Evolutionary conservation across 1,140 invertebrate genomes (phyloP).

Genomic region (Temnothorax longispinosus): DNA sequence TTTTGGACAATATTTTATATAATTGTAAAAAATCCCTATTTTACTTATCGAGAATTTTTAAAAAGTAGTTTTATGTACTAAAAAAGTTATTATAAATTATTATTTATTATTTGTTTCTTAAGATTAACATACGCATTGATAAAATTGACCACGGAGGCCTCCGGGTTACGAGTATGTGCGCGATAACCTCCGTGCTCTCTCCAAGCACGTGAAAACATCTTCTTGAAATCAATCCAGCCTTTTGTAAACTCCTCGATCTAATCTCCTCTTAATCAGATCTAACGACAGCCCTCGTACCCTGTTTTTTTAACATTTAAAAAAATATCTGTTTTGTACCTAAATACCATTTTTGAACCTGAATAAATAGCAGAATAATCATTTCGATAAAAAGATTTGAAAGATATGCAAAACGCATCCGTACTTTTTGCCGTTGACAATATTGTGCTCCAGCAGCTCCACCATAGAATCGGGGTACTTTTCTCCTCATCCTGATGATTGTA

Average conservation of each 20-base stretch:
- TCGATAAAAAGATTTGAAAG: not conserved
- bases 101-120: slow-evolving; percentile 9
- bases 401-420: slow-evolving; percentile 74
- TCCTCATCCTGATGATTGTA: slow-evolving; percentile 99
- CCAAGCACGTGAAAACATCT: slow-evolving; percentile 97
- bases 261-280: slow-evolving; percentile 93
- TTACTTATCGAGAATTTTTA: not conserved
- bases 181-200: slow-evolving; percentile 94
- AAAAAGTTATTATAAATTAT: slow-evolving; percentile 25
- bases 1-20: not conserved
- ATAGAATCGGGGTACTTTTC: slow-evolving; percentile 98
- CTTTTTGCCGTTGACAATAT: slow-evolving; percentile 91
- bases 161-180: slow-evolving; percentile 97
- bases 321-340: not conserved
- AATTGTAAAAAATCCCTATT: not conserved
- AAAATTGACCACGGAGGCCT: slow-evolving; percentile 98
- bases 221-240: slow-evolving; percentile 98
- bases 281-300: slow-evolving; percentile 93
- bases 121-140: slow-evolving; percentile 92
- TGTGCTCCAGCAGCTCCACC: slow-evolving; percentile 96
- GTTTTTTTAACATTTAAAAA: slow-evolving; percentile 79
- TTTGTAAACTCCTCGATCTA: slow-evolving; percentile 95
- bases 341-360: not conserved
- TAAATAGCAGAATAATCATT: not conserved
- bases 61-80: not conserved